Conservation (phyloP, 1,140 invertebrate genomes). For the Eubasilissa regina region DNA sequence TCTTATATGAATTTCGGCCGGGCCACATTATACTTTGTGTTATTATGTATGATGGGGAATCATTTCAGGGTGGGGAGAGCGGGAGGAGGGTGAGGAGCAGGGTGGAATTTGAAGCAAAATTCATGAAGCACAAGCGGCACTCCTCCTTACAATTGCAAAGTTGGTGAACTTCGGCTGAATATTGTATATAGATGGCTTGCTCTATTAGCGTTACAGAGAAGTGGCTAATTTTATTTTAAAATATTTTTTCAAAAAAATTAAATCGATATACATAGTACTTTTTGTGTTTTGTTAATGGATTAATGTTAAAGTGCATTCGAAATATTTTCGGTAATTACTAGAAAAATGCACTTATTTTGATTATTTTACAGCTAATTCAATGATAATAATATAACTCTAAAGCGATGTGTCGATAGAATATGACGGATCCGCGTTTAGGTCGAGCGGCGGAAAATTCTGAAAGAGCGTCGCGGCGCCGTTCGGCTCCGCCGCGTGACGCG, state of each 20-base stretch:
- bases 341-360: background rate
- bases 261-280: no score
- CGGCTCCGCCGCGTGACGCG: background rate
- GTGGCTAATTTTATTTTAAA: background rate
- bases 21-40: slow-evolving; percentile 74
- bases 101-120: slow-evolving; percentile 66
- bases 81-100: slow-evolving; percentile 30
- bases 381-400: background rate
- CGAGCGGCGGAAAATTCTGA: background rate
- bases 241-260: no score
- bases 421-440: background rate
- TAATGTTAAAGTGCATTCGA: background rate
- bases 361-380: background rate
- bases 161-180: slow-evolving; percentile 63
- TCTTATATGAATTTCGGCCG: slow-evolving; percentile 72
- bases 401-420: background rate
- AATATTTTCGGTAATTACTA: background rate
- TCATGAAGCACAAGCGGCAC: slow-evolving; percentile 65
- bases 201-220: slow-evolving; percentile 59
- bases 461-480: background rate
- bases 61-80: slow-evolving; percentile 48
- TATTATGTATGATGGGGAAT: slow-evolving; percentile 62
- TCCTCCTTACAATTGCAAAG: slow-evolving; percentile 74
- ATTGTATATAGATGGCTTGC: slow-evolving; percentile 60
- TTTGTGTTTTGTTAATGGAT: no score